Evolutionary conservation across 2,797 vertebrate species (phyloP).

Genomic region (Aplochiton taeniatus): DNA sequence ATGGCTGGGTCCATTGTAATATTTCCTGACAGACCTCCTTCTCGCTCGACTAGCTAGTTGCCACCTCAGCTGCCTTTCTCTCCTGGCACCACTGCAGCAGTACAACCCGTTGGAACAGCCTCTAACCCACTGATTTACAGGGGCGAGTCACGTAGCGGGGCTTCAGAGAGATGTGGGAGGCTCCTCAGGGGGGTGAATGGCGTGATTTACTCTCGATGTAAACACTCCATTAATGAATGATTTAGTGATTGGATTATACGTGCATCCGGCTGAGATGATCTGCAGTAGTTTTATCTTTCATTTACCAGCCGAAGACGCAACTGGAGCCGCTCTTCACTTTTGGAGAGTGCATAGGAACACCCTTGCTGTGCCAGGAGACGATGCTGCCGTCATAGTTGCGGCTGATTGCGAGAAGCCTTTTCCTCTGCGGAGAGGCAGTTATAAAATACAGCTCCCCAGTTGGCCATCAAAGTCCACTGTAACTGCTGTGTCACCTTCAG

Average conservation of each 20-base stretch:
- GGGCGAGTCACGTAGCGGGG: constrained; percentile 37
- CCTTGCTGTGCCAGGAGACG: constrained; percentile 18
- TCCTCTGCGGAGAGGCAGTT: constrained; percentile 68
- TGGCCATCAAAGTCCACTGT: constrained; percentile 74
- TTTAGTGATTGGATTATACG: constrained; percentile 58
- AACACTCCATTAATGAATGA: constrained; percentile 68
- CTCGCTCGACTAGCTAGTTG: constrained; percentile 17
- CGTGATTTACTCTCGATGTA: constrained; percentile 58
- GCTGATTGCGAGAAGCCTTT: constrained; percentile 70
- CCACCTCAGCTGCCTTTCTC: constrained; percentile 20
- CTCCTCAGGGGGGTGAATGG: constrained; percentile 14
- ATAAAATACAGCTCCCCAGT: constrained; percentile 74
- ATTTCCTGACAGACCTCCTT: constrained; percentile 22
- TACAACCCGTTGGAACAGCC: background rate
- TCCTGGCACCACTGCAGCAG: background rate
- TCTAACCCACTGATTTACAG: constrained; percentile 43
- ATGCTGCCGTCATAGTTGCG: constrained; percentile 12
- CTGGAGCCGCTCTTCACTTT: constrained; percentile 26
- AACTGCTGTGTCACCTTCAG: constrained; percentile 79
- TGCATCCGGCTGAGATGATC: constrained; percentile 39
- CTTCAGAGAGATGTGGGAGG: constrained; percentile 15
- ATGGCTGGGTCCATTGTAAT: constrained; percentile 17
- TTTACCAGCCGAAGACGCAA: constrained; percentile 36
- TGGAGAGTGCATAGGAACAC: constrained; percentile 17
- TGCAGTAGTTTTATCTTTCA: constrained; percentile 57